Percentiles rank a stretch among this genome's conserved stretches.
Evolutionary conservation across 2,888 invertebrate species (phyloP).

Genomic region (Acronicta psi): DNA sequence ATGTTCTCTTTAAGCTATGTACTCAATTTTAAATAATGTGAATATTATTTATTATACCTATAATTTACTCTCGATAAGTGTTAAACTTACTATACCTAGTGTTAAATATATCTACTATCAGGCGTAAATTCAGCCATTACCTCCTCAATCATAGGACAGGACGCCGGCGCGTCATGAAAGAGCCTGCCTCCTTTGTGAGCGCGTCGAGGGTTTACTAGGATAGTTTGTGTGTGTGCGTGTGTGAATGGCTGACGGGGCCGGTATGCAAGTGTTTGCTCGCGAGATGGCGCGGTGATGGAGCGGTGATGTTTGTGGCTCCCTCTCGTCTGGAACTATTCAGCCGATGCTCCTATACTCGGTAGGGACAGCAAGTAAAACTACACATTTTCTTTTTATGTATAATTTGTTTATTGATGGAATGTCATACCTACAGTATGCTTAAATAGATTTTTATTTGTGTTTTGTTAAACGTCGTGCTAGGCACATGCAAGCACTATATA

Average conservation of each 20-base stretch:
- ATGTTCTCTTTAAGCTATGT: too few species aligned
- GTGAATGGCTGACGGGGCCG: slow-evolving; percentile 54
- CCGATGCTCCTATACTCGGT: slow-evolving; percentile 63
- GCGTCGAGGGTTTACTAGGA: slow-evolving; percentile 50
- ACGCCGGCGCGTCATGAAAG: slow-evolving; percentile 52
- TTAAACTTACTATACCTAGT: not conserved
- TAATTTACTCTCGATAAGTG: too few species aligned
- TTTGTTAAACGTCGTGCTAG: too few species aligned
- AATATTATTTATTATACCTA: too few species aligned
- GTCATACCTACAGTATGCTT: too few species aligned
- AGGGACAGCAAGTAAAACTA: slow-evolving; percentile 42
- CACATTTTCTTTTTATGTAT: not conserved
- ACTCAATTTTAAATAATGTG: too few species aligned
- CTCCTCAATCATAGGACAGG: slow-evolving; percentile 56
- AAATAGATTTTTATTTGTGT: too few species aligned
- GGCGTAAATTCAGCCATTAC: slow-evolving; percentile 41
- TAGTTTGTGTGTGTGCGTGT: slow-evolving; percentile 39
- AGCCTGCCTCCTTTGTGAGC: slow-evolving; percentile 55
- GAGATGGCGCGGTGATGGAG: slow-evolving; percentile 78
- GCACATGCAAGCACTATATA: too few species aligned
- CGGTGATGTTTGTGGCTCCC: slow-evolving; percentile 79
- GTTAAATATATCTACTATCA: slow-evolving; percentile 5
- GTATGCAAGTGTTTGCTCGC: slow-evolving; percentile 77
- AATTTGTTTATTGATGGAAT: not conserved
- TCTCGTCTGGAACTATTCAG: slow-evolving; percentile 76